Base-by-base conservation (phyloP, 2,113 vertebrate species). In the Muntiacus reevesi region DNA sequence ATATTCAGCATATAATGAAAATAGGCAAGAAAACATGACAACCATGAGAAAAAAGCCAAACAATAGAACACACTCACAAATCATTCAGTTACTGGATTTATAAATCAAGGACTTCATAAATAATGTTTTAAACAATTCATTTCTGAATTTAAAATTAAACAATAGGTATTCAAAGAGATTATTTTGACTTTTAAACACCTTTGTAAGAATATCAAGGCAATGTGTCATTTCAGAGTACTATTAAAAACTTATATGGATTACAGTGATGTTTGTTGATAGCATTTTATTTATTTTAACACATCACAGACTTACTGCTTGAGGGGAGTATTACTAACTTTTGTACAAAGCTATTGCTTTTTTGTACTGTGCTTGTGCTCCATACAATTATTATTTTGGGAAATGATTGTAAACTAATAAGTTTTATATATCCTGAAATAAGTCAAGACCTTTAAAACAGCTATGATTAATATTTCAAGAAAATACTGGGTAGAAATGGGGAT, bases 171-270 rank as follows among this genome's bases (percentile, higher is more conserved):
- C 17, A 95, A 27, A 90, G 83, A 45, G 0, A 81, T 15, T 62
- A 55, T 55, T 97, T 82, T 83, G 5, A 71, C 7, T 94, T 95
- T 96, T 92, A 54, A 67, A 95, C 54, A 94, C 5, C 25, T 94
- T 78, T 94, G 4, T 52, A 43, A 94, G 36, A 97, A 83, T n/a
- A 91, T 91, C 3, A 92, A 94, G 57, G 1, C 7, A 50, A 74
- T 14, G 0, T 94, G 11, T 89, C 30, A 83, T 94, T 90, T 89
- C 1, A 16, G 2, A 83, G 11, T 86, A 83, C 11, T 81, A 25
- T 40, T 90, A 82, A 94, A 97, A 92, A 81, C 2, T 2, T 25
- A 40, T 82, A 76, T 82, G 84, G 45, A 64, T 71, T 78, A 54
- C 0, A 91, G 7, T 91, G 76, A 64, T 9, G 87, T 88, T 78